These are phyloP conservation scores for Heliconius aoede DNA, from an alignment of 2,888 invertebrate species.

Conservation along the genomic window DNA sequence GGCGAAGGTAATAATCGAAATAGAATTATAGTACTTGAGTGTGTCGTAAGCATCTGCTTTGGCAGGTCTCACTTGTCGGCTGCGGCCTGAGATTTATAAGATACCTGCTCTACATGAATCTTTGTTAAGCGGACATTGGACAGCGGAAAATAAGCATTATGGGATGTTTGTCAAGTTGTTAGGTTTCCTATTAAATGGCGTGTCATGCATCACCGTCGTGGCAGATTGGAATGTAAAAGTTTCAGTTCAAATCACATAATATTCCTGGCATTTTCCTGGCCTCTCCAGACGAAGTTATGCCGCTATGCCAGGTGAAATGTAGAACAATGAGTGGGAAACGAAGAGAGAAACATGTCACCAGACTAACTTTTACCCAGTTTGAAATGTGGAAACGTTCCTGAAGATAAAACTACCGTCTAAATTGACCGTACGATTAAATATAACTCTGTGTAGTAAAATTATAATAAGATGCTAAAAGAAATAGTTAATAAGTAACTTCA, in stretches of 20 bases:
- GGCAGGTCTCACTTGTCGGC: conserved; percentile 67
- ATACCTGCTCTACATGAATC: conserved; percentile 51
- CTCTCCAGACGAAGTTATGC: neutral
- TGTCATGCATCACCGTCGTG: neutral
- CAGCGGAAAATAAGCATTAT: neutral
- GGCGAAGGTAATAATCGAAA: conserved; percentile 83
- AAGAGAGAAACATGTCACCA: neutral
- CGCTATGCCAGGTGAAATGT: neutral
- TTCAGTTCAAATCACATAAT: neutral
- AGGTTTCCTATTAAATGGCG: neutral
- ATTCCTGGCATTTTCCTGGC: neutral
- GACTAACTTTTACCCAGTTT: neutral
- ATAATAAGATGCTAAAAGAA: neutral
- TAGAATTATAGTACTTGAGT: conserved; percentile 77
- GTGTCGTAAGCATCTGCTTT: conserved; percentile 76
- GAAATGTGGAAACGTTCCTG: neutral
- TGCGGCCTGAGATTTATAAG: conserved; percentile 65
- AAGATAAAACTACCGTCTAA: neutral
- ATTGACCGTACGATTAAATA: too few species aligned
- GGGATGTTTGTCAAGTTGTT: neutral
- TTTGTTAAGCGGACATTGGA: neutral
- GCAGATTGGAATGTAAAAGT: neutral
- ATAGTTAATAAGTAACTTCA: neutral
- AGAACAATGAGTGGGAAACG: neutral
- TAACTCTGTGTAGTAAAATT: neutral